Conservation (phyloP, 1,140 invertebrate genomes). For the Drosophila arizonae region DNA sequence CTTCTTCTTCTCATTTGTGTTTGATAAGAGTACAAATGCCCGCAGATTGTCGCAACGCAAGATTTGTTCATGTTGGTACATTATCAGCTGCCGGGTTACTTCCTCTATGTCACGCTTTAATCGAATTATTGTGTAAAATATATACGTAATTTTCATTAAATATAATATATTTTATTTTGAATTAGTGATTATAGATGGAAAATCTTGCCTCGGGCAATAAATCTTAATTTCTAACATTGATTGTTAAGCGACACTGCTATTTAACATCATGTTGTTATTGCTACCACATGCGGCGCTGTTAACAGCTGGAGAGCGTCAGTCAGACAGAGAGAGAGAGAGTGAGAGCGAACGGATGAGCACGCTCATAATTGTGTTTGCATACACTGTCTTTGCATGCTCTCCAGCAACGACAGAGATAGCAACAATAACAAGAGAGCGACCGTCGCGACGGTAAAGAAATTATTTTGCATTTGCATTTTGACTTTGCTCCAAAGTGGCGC, state of each 20-base stretch:
- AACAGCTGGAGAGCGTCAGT: conserved; percentile 30
- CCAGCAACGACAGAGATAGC: conserved; percentile 35
- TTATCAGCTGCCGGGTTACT: conserved; percentile 44
- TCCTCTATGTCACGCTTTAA: conserved; percentile 8
- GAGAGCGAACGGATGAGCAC: neutral
- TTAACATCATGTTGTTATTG: conserved; percentile 41
- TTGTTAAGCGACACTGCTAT: conserved; percentile 31
- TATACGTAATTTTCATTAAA: conserved; percentile 35
- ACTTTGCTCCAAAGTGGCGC: conserved; percentile 35
- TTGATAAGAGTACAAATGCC: conserved; percentile 55
- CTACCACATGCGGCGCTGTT: conserved; percentile 64
- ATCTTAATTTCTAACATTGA: neutral
- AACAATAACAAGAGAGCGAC: conserved; percentile 44
- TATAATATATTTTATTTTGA: conserved; percentile 14
- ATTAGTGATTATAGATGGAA: neutral
- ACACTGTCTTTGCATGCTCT: conserved; percentile 40
- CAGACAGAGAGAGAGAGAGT: neutral
- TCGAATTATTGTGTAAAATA: conserved; percentile 34
- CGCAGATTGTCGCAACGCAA: conserved; percentile 53
- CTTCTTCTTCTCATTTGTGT: conserved; percentile 3
- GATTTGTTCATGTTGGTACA: conserved; percentile 22
- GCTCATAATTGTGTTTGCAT: conserved; percentile 5
- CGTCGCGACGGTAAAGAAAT: conserved; percentile 10
- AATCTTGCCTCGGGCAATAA: conserved; percentile 10
- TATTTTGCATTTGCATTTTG: conserved; percentile 25